A percentile compares a stretch with the other conserved stretches of the same genome.
Evolutionary conservation across 2,888 invertebrate genomes (phyloP).

Genomic region (Automeris io): DNA sequence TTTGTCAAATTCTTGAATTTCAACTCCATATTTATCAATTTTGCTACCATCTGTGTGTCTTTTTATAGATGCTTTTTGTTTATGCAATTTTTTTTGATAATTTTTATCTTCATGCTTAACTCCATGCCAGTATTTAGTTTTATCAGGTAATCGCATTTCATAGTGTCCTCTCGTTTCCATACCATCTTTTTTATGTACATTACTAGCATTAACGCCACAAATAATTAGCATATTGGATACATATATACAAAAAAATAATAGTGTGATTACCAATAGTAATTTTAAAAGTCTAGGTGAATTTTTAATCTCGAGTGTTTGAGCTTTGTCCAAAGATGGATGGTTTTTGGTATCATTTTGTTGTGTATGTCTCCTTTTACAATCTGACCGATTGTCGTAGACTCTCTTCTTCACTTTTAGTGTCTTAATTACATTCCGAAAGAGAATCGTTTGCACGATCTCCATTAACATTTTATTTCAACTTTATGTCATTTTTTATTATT

Average conservation of each 20-base stretch:
- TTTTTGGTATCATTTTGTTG: slow-evolving; percentile 27
- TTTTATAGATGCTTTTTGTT: slow-evolving; percentile 34
- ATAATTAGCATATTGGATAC: slow-evolving; percentile 67
- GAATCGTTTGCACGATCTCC: slow-evolving; percentile 66
- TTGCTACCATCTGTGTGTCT: slow-evolving; percentile 44
- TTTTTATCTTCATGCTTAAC: slow-evolving; percentile 34
- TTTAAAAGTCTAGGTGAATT: slow-evolving; percentile 19
- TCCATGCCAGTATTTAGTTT: slow-evolving; percentile 35
- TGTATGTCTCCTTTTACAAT: slow-evolving; percentile 40
- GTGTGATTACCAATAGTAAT: slow-evolving; percentile 42
- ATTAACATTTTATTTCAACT: slow-evolving; percentile 56
- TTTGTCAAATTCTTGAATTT: slow-evolving; percentile 43
- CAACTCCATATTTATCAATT: slow-evolving; percentile 36
- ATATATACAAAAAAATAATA: slow-evolving; percentile 58
- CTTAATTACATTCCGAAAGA: slow-evolving; percentile 38
- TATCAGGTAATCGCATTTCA: slow-evolving; percentile 23
- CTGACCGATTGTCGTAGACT: slow-evolving; percentile 36
- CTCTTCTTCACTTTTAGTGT: slow-evolving; percentile 36
- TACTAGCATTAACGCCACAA: slow-evolving; percentile 69
- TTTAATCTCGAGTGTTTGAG: slow-evolving; percentile 66
- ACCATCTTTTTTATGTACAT: slow-evolving; percentile 42
- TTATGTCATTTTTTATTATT: slow-evolving; percentile 55
- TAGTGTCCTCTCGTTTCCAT: slow-evolving; percentile 23
- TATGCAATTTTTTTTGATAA: slow-evolving; percentile 32
- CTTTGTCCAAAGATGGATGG: slow-evolving; percentile 55